phyloP scores from a whole-genome alignment of 2,113 vertebrate species.

The Trematocara stigmaticum region DNA sequence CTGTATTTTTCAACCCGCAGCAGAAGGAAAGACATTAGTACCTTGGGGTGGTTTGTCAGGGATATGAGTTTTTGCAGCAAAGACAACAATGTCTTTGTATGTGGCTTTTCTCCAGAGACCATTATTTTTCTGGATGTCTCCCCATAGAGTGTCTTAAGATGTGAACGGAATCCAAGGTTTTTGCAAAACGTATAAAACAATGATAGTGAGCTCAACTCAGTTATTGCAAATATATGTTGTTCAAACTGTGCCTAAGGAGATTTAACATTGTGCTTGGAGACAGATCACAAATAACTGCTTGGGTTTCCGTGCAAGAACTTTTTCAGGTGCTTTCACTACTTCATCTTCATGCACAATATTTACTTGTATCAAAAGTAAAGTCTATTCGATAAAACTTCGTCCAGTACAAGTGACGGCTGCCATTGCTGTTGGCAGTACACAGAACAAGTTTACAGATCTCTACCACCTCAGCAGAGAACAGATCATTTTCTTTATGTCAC shows the following conservation, averaged over 20 bases:
- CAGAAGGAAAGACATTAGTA: conserved; percentile 3
- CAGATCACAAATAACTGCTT: background rate
- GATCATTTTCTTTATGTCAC: conserved; percentile 65
- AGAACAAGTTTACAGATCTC: conserved; percentile 41
- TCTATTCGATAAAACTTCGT: conserved; percentile 14
- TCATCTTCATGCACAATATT: background rate
- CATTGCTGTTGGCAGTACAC: conserved; percentile 2
- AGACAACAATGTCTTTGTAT: conserved; percentile 31
- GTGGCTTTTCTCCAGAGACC: conserved; percentile 17
- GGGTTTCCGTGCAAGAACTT: background rate
- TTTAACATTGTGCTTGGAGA: background rate
- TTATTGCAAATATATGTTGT: background rate
- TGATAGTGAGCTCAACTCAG: background rate
- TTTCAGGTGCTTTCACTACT: background rate
- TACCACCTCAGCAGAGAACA: conserved; percentile 27
- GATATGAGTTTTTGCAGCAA: conserved; percentile 34
- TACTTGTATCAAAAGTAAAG: conserved; percentile 4
- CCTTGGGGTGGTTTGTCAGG: conserved; percentile 5
- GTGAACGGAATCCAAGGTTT: background rate
- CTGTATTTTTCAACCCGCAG: background rate
- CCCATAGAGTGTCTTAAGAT: background rate
- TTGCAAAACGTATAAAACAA: conserved; percentile 1
- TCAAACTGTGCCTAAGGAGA: background rate
- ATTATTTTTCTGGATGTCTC: conserved; percentile 28
- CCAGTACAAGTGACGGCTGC: background rate